Conservation (phyloP, 2,888 invertebrate genomes). For the Phlogophora meticulosa region DNA sequence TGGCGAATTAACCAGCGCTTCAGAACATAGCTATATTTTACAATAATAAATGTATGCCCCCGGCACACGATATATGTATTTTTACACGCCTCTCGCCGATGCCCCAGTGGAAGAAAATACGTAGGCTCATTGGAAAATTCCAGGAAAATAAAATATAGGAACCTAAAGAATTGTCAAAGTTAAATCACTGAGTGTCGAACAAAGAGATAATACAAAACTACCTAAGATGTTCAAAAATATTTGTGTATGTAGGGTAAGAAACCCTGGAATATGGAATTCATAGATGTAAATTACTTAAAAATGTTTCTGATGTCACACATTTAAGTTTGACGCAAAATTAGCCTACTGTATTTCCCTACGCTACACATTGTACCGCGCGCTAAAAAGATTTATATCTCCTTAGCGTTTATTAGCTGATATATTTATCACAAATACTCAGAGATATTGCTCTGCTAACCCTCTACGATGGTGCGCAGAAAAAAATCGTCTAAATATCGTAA, state of each 20-base stretch:
- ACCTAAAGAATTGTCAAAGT: no score
- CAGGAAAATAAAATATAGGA: no score
- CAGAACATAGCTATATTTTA: conserved; percentile 69
- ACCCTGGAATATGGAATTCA: no score
- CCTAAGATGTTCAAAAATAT: background rate
- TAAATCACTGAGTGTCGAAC: background rate
- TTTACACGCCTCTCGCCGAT: conserved; percentile 61
- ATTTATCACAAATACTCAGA: conserved; percentile 87
- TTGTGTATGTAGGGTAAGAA: no score
- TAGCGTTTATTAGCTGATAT: conserved; percentile 88
- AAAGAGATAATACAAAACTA: background rate
- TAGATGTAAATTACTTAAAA: no score
- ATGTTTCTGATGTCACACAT: background rate
- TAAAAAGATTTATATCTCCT: conserved; percentile 86
- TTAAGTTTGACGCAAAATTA: background rate
- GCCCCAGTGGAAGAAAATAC: conserved; percentile 32
- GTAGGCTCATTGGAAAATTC: conserved; percentile 9
- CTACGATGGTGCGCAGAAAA: conserved; percentile 70
- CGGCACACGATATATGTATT: conserved; percentile 64
- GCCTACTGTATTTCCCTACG: conserved; percentile 59
- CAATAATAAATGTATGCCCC: conserved; percentile 67
- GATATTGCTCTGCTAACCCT: conserved; percentile 81
- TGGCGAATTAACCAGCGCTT: conserved; percentile 61
- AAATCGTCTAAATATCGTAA: conserved; percentile 75
- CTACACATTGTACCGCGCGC: conserved; percentile 67